Evolutionary conservation across 2,797 vertebrate genomes (phyloP).

Genomic region (Ptychobarbus kaznakovi): DNA sequence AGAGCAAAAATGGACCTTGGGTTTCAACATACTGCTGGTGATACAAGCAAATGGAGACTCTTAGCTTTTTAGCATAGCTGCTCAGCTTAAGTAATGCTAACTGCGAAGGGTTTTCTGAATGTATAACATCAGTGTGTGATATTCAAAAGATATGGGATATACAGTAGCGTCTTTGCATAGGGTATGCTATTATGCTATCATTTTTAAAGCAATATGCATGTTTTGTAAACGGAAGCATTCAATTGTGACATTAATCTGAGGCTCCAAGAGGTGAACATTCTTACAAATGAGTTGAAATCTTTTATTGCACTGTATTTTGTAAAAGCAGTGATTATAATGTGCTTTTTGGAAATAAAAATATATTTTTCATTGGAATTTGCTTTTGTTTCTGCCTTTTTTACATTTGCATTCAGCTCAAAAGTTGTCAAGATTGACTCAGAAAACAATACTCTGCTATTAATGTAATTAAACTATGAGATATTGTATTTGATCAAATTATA

Average conservation of each 20-base stretch:
- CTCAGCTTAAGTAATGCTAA: constrained; percentile 30
- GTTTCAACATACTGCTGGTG: constrained; percentile 49
- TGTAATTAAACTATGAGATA: neutral
- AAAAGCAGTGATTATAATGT: constrained; percentile 7
- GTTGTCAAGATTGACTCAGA: neutral
- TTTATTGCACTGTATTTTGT: constrained; percentile 20
- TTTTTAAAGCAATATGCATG: neutral
- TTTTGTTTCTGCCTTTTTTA: constrained; percentile 41
- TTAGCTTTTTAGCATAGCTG: constrained; percentile 32
- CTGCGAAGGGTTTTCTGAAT: neutral
- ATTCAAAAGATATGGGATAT: neutral
- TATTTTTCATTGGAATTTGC: constrained; percentile 24
- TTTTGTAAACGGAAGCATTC: neutral
- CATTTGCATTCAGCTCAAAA: neutral
- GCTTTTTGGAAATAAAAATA: constrained; percentile 30
- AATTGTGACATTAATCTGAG: neutral
- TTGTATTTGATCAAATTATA: neutral
- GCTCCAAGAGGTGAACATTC: neutral
- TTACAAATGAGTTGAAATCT: neutral
- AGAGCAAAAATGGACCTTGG: constrained; percentile 36
- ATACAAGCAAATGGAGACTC: constrained; percentile 38
- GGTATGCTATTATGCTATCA: neutral
- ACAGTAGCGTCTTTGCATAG: neutral
- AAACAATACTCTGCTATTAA: constrained; percentile 3
- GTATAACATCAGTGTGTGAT: neutral